These are phyloP conservation scores for Leptosomus discolor DNA, from an alignment of 2,113 vertebrate genomes.

Conservation along the genomic window DNA sequence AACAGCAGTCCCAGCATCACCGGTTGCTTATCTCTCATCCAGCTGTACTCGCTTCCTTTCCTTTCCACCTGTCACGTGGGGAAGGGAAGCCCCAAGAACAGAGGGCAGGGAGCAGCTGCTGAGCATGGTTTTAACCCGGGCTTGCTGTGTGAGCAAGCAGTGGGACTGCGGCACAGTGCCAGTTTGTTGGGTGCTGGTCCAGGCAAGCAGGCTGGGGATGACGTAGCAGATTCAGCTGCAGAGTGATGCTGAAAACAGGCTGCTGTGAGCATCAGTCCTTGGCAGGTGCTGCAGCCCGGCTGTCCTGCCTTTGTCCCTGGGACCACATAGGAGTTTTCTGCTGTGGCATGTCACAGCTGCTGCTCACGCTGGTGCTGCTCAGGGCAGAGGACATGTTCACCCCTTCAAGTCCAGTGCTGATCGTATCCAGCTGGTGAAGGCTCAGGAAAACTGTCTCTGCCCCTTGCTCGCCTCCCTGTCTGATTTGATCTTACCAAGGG, in stretches of 20 bases:
- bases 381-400: not conserved
- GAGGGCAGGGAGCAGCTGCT: not conserved
- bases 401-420: not conserved
- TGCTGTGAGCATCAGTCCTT: not conserved
- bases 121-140: not conserved
- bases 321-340: not conserved
- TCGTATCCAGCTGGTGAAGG: not conserved
- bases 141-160: not conserved
- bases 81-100: not conserved
- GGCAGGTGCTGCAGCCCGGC: not conserved
- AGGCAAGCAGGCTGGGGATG: not conserved
- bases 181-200: not conserved
- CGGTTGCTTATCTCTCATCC: not conserved
- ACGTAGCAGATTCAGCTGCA: not conserved
- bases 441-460: accelerated
- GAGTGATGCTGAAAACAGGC: not conserved
- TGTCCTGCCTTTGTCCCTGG: not conserved
- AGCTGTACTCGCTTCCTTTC: not conserved
- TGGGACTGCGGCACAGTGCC: accelerated
- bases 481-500: not conserved
- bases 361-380: not conserved
- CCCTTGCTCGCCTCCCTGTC: not conserved
- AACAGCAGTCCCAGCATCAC: not conserved
- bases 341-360: not conserved
- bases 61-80: not conserved